A percentile compares a stretch with the other conserved stretches of the same genome.
phyloP scores from a whole-genome alignment of 2,888 invertebrate species.

The Gastracanthus pulcherrimus region DNA sequence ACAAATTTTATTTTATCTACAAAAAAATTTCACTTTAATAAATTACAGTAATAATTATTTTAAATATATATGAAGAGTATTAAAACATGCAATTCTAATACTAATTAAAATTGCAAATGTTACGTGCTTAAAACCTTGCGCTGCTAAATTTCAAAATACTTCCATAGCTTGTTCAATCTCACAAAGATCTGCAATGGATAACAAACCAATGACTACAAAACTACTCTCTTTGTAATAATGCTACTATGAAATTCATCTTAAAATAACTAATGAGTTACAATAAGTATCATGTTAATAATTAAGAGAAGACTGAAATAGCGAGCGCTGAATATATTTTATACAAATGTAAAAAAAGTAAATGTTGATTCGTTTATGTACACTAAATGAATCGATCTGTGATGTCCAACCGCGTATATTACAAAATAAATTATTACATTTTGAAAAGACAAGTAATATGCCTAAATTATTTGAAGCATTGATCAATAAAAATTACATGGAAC shows the following conservation, averaged over 20 bases:
- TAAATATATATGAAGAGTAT: no score
- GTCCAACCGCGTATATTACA: constrained; percentile 18
- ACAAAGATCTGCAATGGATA: neutral
- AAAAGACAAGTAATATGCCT: neutral
- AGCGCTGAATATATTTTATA: constrained; percentile 33
- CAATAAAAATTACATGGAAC: no score
- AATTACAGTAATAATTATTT: no score
- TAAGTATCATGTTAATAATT: constrained; percentile 14
- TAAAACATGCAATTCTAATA: no score
- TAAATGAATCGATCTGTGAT: constrained; percentile 39
- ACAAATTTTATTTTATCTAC: no score
- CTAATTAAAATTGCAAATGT: neutral
- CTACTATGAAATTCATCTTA: neutral
- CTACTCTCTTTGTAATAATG: neutral
- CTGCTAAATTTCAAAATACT: neutral
- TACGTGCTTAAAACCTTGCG: neutral
- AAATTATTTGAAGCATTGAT: no score
- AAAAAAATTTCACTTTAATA: no score
- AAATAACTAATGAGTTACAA: neutral
- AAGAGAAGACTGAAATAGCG: constrained; percentile 36
- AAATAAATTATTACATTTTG: constrained; percentile 36
- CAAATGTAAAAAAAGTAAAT: constrained; percentile 36
- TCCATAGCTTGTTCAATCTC: neutral
- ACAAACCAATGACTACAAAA: neutral
- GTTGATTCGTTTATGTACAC: constrained; percentile 18